These are phyloP conservation scores for Lophius piscatorius DNA, from an alignment of 2,113 vertebrate species.

Conservation along the genomic window DNA sequence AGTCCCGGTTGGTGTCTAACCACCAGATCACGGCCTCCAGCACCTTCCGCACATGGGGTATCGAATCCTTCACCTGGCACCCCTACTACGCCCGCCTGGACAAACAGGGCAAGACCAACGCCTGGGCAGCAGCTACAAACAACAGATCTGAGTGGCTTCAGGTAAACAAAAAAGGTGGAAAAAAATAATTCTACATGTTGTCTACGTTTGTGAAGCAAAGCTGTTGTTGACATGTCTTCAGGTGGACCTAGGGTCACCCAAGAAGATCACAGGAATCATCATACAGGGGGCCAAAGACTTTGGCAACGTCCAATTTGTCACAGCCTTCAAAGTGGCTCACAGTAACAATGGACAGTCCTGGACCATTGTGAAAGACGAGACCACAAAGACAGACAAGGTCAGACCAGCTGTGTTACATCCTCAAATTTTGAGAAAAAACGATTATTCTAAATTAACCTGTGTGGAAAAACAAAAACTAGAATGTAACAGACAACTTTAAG, in stretches of 20 bases:
- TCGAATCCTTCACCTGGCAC: slow-evolving; percentile 89
- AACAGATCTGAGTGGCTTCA: slow-evolving; percentile 89
- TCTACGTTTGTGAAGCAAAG: neutral
- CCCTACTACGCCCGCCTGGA: slow-evolving; percentile 90
- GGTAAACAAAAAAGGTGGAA: slow-evolving; percentile 74
- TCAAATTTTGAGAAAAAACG: too few relatives aligned
- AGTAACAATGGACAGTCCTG: slow-evolving; percentile 84
- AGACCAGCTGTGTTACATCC: slow-evolving; percentile 8
- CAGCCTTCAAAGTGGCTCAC: slow-evolving; percentile 89
- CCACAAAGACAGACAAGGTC: slow-evolving; percentile 83
- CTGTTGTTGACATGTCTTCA: slow-evolving; percentile 50
- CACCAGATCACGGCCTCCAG: slow-evolving; percentile 91
- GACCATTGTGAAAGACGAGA: slow-evolving; percentile 82
- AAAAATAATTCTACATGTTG: too few relatives aligned
- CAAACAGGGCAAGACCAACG: slow-evolving; percentile 93
- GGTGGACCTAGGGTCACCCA: slow-evolving; percentile 87
- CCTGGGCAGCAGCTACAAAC: slow-evolving; percentile 87
- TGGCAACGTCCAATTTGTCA: slow-evolving; percentile 90
- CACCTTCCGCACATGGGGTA: slow-evolving; percentile 89
- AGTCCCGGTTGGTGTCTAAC: slow-evolving; percentile 84
- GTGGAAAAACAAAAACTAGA: neutral
- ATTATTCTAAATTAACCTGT: neutral
- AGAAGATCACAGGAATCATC: slow-evolving; percentile 88
- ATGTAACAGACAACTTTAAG: too few relatives aligned
- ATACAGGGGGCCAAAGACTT: slow-evolving; percentile 97